Evolutionary conservation across 2,888 invertebrate species (phyloP).

Genomic region (Clivina fossor): DNA sequence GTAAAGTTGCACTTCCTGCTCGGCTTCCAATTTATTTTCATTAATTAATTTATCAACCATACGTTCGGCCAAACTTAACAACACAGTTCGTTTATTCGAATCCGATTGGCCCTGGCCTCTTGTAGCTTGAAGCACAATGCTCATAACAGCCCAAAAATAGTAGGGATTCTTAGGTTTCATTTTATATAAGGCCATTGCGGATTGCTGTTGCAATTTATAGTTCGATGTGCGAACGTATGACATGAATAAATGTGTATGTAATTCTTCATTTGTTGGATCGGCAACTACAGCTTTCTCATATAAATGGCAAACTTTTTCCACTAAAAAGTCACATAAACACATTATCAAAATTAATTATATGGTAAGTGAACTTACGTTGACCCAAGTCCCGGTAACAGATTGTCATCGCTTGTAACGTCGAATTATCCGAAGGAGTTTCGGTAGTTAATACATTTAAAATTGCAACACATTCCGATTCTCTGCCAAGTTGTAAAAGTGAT

Average conservation of each 20-base stretch:
- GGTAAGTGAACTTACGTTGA: constrained; percentile 67
- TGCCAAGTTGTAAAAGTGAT: constrained; percentile 85
- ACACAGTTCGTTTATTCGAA: constrained; percentile 65
- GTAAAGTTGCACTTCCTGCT: constrained; percentile 91
- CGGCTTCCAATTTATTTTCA: constrained; percentile 87
- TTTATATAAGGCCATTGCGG: constrained; percentile 89
- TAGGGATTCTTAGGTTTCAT: constrained; percentile 92
- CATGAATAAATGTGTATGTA: constrained; percentile 93
- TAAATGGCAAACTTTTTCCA: constrained; percentile 83
- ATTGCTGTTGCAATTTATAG: constrained; percentile 86
- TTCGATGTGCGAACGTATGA: constrained; percentile 89
- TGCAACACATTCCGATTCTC: constrained; percentile 74
- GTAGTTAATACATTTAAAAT: constrained; percentile 77
- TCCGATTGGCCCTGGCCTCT: constrained; percentile 56
- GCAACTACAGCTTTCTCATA: constrained; percentile 87
- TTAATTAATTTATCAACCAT: constrained; percentile 90
- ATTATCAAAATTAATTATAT: constrained; percentile 5
- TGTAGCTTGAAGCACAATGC: constrained; percentile 87
- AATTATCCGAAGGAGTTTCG: constrained; percentile 85
- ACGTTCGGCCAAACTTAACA: constrained; percentile 85
- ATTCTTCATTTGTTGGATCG: constrained; percentile 87
- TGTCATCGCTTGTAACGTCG: constrained; percentile 92
- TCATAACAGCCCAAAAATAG: constrained; percentile 98
- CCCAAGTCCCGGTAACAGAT: constrained; percentile 93
- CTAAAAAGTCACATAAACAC: constrained; percentile 57